These are phyloP conservation scores for Rattus rattus DNA, from an alignment of 2,113 vertebrate species.

Conservation along the genomic window DNA sequence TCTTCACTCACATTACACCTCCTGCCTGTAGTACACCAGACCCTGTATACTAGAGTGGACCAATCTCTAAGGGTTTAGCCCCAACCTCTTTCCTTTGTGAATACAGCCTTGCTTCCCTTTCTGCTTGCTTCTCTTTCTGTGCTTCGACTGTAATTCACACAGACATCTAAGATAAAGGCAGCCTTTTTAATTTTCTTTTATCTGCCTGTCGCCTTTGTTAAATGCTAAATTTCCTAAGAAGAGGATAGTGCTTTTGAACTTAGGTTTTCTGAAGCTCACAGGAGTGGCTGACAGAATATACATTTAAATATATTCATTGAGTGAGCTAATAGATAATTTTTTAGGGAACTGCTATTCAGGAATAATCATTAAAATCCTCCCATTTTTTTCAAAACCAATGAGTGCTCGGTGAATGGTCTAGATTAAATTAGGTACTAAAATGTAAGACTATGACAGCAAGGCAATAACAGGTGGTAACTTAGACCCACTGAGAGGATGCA, in stretches of 20 bases:
- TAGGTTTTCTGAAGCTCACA: constrained; percentile 1
- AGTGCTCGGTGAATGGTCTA: neutral
- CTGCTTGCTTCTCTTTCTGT: constrained; percentile 18
- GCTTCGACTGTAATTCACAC: neutral
- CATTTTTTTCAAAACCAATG: neutral
- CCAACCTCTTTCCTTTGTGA: neutral
- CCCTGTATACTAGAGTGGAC: fast-evolving
- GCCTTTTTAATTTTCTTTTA: neutral
- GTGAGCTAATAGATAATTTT: neutral
- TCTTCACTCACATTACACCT: neutral
- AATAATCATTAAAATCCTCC: neutral
- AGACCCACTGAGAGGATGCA: neutral
- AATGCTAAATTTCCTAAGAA: constrained; percentile 36
- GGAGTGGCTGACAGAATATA: neutral
- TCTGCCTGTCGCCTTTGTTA: neutral
- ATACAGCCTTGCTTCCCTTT: neutral
- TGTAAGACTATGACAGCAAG: neutral
- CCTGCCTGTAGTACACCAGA: neutral
- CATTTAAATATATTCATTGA: neutral
- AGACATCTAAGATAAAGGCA: neutral
- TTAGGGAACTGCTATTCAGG: neutral
- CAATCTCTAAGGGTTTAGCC: fast-evolving
- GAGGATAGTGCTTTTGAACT: neutral
- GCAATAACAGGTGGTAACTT: neutral
- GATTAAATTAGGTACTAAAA: neutral